Percentiles rank a stretch among this genome's conserved stretches.
phyloP scores from a whole-genome alignment of 2,888 invertebrate genomes.

The Xestia ashworthii region DNA sequence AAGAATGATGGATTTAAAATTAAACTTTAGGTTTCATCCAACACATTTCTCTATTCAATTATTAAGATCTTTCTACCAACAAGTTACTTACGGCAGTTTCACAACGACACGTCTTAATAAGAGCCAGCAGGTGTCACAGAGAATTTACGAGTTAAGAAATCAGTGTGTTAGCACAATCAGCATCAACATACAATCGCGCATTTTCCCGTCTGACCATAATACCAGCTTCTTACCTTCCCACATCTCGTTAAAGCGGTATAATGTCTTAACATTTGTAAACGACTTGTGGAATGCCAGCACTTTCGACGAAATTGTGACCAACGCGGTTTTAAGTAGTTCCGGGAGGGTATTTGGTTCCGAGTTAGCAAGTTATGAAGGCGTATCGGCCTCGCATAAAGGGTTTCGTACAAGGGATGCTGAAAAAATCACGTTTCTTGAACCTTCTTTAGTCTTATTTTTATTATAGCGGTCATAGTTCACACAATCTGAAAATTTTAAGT shows the following conservation, averaged over 20 bases:
- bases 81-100: slow-evolving; percentile 31
- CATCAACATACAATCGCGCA: slow-evolving; percentile 62
- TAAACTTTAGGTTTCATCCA: neutral
- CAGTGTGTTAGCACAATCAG: slow-evolving; percentile 42
- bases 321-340: slow-evolving; percentile 43
- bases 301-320: slow-evolving; percentile 38
- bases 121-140: slow-evolving; percentile 42
- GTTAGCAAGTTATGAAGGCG: neutral
- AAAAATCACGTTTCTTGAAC: too few relatives aligned
- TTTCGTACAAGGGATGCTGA: too few relatives aligned
- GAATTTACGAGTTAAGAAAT: slow-evolving; percentile 60
- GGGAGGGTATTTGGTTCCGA: slow-evolving; percentile 31
- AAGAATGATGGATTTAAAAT: neutral
- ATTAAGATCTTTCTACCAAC: slow-evolving; percentile 24
- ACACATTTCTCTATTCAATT: neutral
- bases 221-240: slow-evolving; percentile 57
- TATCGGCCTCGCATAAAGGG: too few relatives aligned
- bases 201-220: slow-evolving; percentile 60
- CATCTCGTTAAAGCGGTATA: slow-evolving; percentile 60
- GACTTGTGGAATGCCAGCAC: slow-evolving; percentile 31
- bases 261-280: slow-evolving; percentile 56
- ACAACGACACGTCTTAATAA: slow-evolving; percentile 51
- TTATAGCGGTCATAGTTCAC: too few relatives aligned
- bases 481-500: too few relatives aligned
- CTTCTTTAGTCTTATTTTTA: too few relatives aligned